Evolutionary conservation across 2,113 vertebrate species (phyloP).

Genomic region (cattle (Bos taurus)): ARS-UCD2.0 NC_037346.1:45409001-45409500

Average conservation of each 20-base stretch:
- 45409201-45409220: background rate
- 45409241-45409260: background rate
- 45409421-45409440: background rate
- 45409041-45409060: background rate
- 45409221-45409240: background rate
- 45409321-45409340: fast-evolving
- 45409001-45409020: background rate
- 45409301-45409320: background rate
- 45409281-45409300: background rate
- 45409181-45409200: fast-evolving
- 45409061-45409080: no score
- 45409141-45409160: background rate
- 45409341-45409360: background rate
- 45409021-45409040: background rate
- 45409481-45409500: background rate
- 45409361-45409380: background rate
- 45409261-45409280: background rate
- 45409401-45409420: background rate
- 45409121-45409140: background rate
- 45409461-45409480: background rate
- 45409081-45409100: background rate
- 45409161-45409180: no score
- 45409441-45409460: background rate
- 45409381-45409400: background rate
- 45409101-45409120: fast-evolving